Percentiles rank a stretch among this genome's conserved stretches.
These are phyloP conservation scores for Monoplex corrugatus DNA, from an alignment of 2,888 invertebrate genomes.

Conservation along the genomic window DNA sequence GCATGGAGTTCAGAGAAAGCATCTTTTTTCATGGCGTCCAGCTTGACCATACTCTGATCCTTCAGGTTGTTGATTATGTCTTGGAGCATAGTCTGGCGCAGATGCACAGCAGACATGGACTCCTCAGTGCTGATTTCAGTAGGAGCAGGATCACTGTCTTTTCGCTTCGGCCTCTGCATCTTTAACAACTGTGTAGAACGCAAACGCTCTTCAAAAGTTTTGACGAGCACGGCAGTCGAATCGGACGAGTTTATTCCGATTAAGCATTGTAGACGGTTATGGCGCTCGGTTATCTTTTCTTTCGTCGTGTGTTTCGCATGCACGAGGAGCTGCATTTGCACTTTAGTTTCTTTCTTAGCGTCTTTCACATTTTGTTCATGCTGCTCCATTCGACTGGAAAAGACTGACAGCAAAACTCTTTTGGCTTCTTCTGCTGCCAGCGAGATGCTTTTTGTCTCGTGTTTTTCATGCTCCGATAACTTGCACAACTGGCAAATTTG, in stretches of 20 bases:
- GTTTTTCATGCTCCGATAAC: slow-evolving; percentile 27
- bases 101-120: neutral
- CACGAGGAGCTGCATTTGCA: neutral
- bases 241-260: neutral
- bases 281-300: neutral
- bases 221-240: neutral
- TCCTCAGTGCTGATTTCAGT: neutral
- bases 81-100: neutral
- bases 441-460: slow-evolving; percentile 6
- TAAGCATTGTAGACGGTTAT: neutral
- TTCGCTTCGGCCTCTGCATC: neutral
- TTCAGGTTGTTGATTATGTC: neutral
- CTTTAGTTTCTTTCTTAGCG: neutral
- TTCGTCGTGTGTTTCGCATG: neutral
- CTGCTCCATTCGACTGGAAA: neutral
- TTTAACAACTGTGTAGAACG: neutral
- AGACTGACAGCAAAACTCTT: neutral
- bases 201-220: neutral
- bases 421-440: slow-evolving; percentile 15
- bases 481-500: slow-evolving; percentile 30
- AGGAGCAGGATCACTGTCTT: neutral
- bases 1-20: neutral
- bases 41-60: neutral
- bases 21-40: neutral
- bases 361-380: neutral